Conservation (phyloP, 1,140 invertebrate species). For the Meteorus sp. region DNA sequence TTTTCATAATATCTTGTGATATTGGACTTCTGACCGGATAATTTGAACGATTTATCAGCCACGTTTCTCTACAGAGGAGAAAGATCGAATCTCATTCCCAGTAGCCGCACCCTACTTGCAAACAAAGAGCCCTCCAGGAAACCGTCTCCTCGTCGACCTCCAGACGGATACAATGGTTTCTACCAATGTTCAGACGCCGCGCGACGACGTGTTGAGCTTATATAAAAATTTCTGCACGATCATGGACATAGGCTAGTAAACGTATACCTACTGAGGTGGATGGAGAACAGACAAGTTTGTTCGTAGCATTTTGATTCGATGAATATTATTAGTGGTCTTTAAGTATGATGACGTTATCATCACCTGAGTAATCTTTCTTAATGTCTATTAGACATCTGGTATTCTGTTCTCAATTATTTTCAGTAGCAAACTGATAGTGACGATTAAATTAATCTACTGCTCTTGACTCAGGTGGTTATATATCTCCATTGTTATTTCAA, state of each 20-base stretch:
- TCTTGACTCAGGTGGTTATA: too few relatives aligned
- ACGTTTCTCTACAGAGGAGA: background rate
- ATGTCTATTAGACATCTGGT: too few relatives aligned
- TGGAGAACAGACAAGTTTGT: background rate
- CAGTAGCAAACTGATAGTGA: too few relatives aligned
- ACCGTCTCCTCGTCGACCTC: conserved; percentile 36
- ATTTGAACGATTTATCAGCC: conserved; percentile 10
- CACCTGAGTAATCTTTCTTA: too few relatives aligned
- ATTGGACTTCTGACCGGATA: background rate
- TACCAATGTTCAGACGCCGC: conserved; percentile 23
- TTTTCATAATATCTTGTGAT: background rate
- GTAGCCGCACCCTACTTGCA: conserved; percentile 10
- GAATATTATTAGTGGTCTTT: background rate
- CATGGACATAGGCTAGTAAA: conserved; percentile 5
- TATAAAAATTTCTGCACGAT: conserved; percentile 12
- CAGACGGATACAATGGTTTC: conserved; percentile 37
- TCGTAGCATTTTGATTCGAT: background rate
- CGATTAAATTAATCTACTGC: too few relatives aligned
- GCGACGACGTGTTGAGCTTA: conserved; percentile 11
- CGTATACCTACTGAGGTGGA: background rate
- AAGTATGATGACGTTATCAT: too few relatives aligned
- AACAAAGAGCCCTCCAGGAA: conserved; percentile 20
- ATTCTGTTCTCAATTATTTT: too few relatives aligned
- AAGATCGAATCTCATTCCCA: conserved; percentile 14
- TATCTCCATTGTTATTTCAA: too few relatives aligned